A percentile compares a stretch with the other conserved stretches of the same genome.
These are phyloP conservation scores for Serilophus lunatus DNA, from an alignment of 2,113 vertebrate species.

Conservation along the genomic window DNA sequence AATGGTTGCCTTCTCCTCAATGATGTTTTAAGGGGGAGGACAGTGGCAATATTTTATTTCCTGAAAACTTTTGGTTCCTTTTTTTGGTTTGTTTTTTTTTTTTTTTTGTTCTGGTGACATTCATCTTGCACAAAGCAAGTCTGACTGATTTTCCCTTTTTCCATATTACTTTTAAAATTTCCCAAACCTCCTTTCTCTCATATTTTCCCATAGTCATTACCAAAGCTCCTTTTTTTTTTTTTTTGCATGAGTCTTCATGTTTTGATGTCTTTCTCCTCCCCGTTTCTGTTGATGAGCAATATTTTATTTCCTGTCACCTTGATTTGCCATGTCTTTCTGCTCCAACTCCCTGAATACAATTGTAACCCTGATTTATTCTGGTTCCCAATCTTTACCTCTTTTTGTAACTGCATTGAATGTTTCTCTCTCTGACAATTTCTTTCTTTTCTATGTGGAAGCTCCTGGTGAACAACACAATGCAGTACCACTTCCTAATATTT, in stretches of 20 bases:
- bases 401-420: background rate
- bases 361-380: slow-evolving; percentile 13
- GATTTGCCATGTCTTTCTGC: slow-evolving; percentile 1
- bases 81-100: background rate
- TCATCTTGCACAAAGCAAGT: background rate
- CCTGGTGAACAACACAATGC: slow-evolving; percentile 38
- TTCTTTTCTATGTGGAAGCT: slow-evolving; percentile 32
- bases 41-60: background rate
- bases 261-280: background rate
- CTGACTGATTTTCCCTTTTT: background rate
- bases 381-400: background rate
- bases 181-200: background rate
- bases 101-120: background rate
- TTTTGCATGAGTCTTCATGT: background rate
- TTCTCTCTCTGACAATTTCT: slow-evolving; percentile 47
- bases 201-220: background rate
- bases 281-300: slow-evolving; percentile 11
- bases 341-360: slow-evolving; percentile 3
- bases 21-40: background rate
- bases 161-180: background rate
- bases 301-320: slow-evolving; percentile 32
- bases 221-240: background rate
- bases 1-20: background rate
- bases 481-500: slow-evolving; percentile 32
- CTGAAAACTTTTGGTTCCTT: background rate